Conservation (phyloP, 2,888 invertebrate species). For the Tethea ocularis region DNA sequence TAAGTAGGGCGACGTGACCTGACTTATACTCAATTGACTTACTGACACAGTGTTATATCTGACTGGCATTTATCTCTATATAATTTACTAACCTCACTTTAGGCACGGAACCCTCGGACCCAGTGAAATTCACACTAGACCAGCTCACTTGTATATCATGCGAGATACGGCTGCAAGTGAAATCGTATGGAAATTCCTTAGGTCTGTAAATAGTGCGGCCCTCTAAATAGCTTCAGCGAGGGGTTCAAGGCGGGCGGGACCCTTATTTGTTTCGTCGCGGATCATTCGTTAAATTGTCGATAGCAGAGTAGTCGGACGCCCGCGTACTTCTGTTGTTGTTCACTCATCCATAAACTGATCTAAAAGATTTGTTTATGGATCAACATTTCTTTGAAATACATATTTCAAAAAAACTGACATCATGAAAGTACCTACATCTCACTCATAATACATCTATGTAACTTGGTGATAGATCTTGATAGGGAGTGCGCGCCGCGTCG, state of each 20-base stretch:
- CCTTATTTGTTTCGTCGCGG: conserved; percentile 1
- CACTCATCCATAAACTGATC: not conserved
- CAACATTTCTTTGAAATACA: too few species aligned
- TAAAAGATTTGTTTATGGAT: not conserved
- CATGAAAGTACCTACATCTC: too few species aligned
- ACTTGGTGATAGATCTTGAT: too few species aligned
- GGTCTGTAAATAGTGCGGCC: conserved; percentile 4
- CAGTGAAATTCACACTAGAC: not conserved
- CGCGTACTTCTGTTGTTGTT: not conserved
- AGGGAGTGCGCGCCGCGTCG: too few species aligned
- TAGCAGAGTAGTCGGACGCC: not conserved
- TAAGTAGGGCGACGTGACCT: too few species aligned
- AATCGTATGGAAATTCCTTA: conserved; percentile 6
- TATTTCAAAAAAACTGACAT: too few species aligned
- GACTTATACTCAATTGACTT: too few species aligned
- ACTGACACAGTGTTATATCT: too few species aligned
- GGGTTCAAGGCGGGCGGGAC: not conserved
- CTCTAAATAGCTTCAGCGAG: conserved; percentile 1
- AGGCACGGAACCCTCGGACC: not conserved
- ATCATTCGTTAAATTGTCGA: conserved; percentile 3
- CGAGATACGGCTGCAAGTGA: conserved; percentile 3
- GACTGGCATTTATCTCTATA: not conserved
- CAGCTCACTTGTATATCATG: not conserved
- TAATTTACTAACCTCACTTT: not conserved
- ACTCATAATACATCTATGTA: too few species aligned